A percentile compares a stretch with the other conserved stretches of the same genome.
phyloP scores from a whole-genome alignment of 64 coral and sea anemone species.

The Pocillopora damicornis region DNA sequence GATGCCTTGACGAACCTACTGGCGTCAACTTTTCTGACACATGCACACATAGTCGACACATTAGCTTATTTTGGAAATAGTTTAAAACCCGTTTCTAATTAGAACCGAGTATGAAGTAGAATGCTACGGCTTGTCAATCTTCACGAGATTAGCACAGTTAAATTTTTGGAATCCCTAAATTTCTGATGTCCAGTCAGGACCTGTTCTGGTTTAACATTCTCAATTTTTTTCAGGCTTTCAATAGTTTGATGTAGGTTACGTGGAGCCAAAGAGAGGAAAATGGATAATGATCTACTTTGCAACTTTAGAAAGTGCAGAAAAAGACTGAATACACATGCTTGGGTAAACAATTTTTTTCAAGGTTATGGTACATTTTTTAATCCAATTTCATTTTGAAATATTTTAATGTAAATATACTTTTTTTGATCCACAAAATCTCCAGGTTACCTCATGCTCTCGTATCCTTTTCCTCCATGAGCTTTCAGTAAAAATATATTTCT shows the following conservation, averaged over 20 bases:
- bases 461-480: constrained; percentile 57
- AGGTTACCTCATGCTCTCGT: constrained; percentile 99
- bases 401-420: not conserved
- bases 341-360: constrained; percentile 49
- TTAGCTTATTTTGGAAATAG: too few relatives aligned
- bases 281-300: constrained; percentile 94
- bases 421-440: not conserved
- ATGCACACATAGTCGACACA: too few relatives aligned
- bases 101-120: too few relatives aligned
- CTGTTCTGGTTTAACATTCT: not conserved
- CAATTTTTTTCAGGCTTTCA: not conserved
- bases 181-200: too few relatives aligned
- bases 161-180: too few relatives aligned
- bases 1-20: too few relatives aligned
- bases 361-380: not conserved
- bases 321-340: constrained; percentile 82
- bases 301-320: constrained; percentile 99
- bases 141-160: too few relatives aligned
- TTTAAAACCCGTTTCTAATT: too few relatives aligned
- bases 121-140: too few relatives aligned
- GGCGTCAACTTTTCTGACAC: too few relatives aligned
- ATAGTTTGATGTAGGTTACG: not conserved
- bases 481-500: too few relatives aligned
- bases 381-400: not conserved
- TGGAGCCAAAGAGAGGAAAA: not conserved